Base-by-base conservation (phyloP, 2,113 vertebrate genomes). In the Carassius carassius region DNA sequence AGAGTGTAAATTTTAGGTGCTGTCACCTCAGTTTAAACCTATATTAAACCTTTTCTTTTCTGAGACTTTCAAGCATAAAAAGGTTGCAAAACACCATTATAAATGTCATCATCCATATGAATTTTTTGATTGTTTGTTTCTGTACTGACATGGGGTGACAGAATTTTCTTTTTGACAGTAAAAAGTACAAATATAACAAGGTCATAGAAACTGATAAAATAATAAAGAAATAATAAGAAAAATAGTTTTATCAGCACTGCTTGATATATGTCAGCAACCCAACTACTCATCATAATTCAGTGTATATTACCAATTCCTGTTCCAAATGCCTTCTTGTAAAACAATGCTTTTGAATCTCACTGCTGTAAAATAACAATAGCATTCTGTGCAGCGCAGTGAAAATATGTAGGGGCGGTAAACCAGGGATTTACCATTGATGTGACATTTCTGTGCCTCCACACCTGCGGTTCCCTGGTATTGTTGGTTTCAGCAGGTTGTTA, bases 361-460 rank as follows among this genome's bases (percentile, higher is more conserved):
- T 25, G 77, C 58, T 63, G 37, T 69, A 51, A 69, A 81, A n/a
- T 69, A 19, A 54, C 79, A 49, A 81, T 21, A 81, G 25, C 11
- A 81, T 81, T 81, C 21, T n/a, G 41, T 7, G 41, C 25, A 13
- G n/a, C 1, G 47, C 62, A 21, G 62, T 81, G 16, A 32, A 69
- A 69, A 76, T 69, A 49, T 51, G 78, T 81, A 14, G 41, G 78
- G 17, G 25, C 12, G 79, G n/a, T 69, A 69, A 81, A 81, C 17
- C 60, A 69, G 17, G 63, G 63, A 81, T 80, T 80, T 65, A 65
- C 62, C 79, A 21, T 49, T 32, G 63, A 63, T 80, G 76, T 78
- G 56, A 80, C 78, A 80, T 80, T 47, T 69, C 79, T 51, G 41
- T 21, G 44, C 78, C 78, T 69, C 62, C 37, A 14, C 76, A 65